phyloP scores from a whole-genome alignment of 2,113 vertebrate species.

The Caretta caretta region DNA sequence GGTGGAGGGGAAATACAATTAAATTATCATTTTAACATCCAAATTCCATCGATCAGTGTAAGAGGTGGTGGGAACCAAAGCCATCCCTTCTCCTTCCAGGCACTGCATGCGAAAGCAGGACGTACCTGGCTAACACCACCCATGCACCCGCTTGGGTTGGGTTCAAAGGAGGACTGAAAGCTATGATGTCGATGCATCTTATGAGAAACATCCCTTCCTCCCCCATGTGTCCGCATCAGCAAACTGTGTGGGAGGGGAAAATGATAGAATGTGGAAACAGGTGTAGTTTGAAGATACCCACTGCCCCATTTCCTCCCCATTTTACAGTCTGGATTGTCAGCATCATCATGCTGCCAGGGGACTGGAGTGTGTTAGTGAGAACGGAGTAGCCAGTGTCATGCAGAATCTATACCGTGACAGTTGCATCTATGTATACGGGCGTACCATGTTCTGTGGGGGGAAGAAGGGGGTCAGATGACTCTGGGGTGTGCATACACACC shows the following conservation, averaged over 20 bases:
- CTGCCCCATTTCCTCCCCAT: not conserved
- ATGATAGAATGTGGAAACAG: not conserved
- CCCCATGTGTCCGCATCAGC: not conserved
- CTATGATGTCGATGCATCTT: not conserved
- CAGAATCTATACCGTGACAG: too few species aligned
- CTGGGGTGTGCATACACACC: not conserved
- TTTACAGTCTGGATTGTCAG: not conserved
- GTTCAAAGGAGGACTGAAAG: not conserved
- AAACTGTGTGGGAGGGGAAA: not conserved
- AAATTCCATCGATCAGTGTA: conserved; percentile 52
- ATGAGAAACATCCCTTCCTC: not conserved
- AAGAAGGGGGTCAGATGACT: not conserved
- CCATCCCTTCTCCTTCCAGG: not conserved
- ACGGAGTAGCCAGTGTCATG: not conserved
- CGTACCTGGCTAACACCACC: rapidly evolving
- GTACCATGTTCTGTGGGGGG: not conserved
- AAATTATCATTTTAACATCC: conserved; percentile 54
- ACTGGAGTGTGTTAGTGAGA: not conserved
- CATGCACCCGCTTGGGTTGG: not conserved
- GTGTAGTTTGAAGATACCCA: not conserved
- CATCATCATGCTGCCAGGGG: not conserved
- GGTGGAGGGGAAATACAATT: conserved; percentile 21
- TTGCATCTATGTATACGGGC: not conserved
- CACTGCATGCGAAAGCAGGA: rapidly evolving
- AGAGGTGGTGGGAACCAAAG: conserved; percentile 32